Conservation (phyloP, 1,140 invertebrate genomes). For the Parapsyche elsis region DNA sequence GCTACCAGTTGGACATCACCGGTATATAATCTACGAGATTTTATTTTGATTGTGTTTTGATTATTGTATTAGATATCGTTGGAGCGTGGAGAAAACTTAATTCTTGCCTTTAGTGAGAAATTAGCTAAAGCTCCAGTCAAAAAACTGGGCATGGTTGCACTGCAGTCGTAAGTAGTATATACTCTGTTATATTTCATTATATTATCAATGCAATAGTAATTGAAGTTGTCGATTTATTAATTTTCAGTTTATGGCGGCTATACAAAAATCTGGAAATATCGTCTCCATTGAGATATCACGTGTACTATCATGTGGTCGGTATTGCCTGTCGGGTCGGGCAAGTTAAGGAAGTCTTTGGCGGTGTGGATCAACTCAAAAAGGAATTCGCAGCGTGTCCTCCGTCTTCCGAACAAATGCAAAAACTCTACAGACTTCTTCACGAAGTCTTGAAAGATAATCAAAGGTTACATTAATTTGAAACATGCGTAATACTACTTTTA, state of each 20-base stretch:
- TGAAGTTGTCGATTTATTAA: background rate
- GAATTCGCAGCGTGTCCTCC: slow-evolving; percentile 87
- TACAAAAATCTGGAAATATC: slow-evolving; percentile 90
- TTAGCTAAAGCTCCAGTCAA: slow-evolving; percentile 89
- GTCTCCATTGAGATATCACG: slow-evolving; percentile 88
- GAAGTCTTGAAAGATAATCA: slow-evolving; percentile 80
- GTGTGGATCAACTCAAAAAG: slow-evolving; percentile 83
- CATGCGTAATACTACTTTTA: background rate
- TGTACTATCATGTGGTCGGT: slow-evolving; percentile 91
- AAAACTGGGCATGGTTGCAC: slow-evolving; percentile 82
- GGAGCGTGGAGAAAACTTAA: slow-evolving; percentile 89
- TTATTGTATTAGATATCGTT: slow-evolving; percentile 74
- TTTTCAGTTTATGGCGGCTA: slow-evolving; percentile 79
- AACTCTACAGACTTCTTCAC: slow-evolving; percentile 88
- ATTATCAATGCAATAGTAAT: background rate
- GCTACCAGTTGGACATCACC: too few relatives aligned
- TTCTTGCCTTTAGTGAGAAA: slow-evolving; percentile 93
- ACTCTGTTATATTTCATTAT: background rate
- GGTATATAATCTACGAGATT: too few relatives aligned
- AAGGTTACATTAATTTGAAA: slow-evolving; percentile 57
- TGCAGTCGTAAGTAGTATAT: slow-evolving; percentile 81
- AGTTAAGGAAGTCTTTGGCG: slow-evolving; percentile 82
- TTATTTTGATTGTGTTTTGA: background rate
- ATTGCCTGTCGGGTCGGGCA: slow-evolving; percentile 88
- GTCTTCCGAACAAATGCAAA: slow-evolving; percentile 92